A percentile compares a stretch with the other conserved stretches of the same genome.
Evolutionary conservation across 2,888 invertebrate species (phyloP).

Genomic region (Drosophila limbata): DNA sequence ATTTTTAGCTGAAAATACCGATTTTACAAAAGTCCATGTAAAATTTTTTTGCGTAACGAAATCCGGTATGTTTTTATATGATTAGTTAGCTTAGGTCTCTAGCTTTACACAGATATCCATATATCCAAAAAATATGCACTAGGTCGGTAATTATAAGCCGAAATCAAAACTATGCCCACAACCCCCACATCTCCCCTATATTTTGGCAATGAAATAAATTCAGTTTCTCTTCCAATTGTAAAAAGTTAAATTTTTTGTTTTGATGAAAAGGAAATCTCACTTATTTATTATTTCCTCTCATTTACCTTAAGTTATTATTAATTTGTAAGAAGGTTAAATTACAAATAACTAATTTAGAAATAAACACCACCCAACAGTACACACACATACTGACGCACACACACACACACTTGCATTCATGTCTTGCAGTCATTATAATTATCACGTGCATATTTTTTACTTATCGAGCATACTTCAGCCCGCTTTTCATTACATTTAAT

Average conservation of each 20-base stretch:
- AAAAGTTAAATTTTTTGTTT: background rate
- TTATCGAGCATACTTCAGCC: conserved; percentile 70
- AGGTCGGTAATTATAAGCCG: too few relatives aligned
- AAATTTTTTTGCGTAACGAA: too few relatives aligned
- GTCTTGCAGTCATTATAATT: conserved; percentile 74
- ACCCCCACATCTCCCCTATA: too few relatives aligned
- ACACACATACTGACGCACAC: conserved; percentile 10
- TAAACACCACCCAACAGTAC: conserved; percentile 29
- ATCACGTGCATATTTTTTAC: conserved; percentile 68
- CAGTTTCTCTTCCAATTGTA: background rate
- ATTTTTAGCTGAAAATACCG: too few relatives aligned
- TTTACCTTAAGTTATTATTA: conserved; percentile 35
- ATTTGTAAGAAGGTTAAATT: conserved; percentile 50
- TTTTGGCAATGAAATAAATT: too few relatives aligned
- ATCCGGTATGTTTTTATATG: too few relatives aligned
- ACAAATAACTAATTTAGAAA: conserved; percentile 49
- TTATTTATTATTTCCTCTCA: conserved; percentile 13
- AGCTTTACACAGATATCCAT: too few relatives aligned
- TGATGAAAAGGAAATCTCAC: background rate
- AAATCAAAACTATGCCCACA: too few relatives aligned
- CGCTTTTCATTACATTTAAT: conserved; percentile 80
- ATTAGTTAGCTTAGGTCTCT: too few relatives aligned
- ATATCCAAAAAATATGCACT: too few relatives aligned
- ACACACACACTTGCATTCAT: conserved; percentile 56
- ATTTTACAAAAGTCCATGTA: too few relatives aligned